Base-by-base conservation (phyloP, 2,888 invertebrate genomes). In the Encarsia formosa region DNA sequence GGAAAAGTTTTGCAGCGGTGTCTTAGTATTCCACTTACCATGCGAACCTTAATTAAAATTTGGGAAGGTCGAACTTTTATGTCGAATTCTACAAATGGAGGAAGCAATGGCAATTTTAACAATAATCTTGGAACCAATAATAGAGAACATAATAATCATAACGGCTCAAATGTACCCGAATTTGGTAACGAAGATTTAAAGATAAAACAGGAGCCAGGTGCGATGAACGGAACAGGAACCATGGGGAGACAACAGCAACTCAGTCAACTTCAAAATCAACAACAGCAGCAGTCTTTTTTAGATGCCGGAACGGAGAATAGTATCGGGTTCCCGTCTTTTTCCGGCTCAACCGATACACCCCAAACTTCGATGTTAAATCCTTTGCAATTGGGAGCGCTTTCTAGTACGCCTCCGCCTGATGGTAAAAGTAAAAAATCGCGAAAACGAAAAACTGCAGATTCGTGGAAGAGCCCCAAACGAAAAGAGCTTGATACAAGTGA, bases 1-100 rank as follows among this genome's bases (percentile, higher is more conserved):
- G 78, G 82, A 2, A 82, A 80, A 71, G 85, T 94, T 42, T 80
- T 94, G 58, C 93, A 94, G 73, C 86, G 88, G 68, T 91, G 88
- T 63, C 83, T 92, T 65, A 95, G 94, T n/a, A 91, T 96, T 71
- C 95, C 96, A 2, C 82, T 95, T 46, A 92, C 92, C 5, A 83
- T 95, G 76, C 81, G 95, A 57, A 84, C 91, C 2, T 79, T 96
- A 2, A 83, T 95, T n/a, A 86, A 88, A 67, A 81, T 84, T 48
- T 91, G 91, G 91, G 87, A 91, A 64, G 69, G 69, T 13, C 82
- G 85, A 9, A 87, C 88, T 63, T 75, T 81, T 13, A 65, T 73
- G 32, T 69, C 75, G 49, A 70, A 71, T 49, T 73, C 73, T 23
- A 78, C 80, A 47, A 80, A 81, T 56, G 71, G 77, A 65, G 61